phyloP scores from a whole-genome alignment of 2,797 vertebrate species.

The Acrocephalus scirpaceus region DNA sequence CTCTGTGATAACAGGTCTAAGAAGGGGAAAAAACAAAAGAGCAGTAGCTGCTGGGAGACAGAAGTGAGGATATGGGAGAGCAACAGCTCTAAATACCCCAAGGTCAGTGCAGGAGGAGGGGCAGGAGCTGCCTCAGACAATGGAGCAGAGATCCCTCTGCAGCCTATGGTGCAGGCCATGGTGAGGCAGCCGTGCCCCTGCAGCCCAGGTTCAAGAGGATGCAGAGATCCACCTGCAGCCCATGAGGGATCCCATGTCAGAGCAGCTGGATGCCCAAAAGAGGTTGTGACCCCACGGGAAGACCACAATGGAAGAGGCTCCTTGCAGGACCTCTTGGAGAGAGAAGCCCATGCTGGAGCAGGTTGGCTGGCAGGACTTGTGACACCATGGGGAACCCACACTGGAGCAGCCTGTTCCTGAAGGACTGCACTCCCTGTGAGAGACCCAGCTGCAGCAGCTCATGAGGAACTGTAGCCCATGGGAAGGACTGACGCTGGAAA shows the following conservation, averaged over 20 bases:
- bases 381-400: accelerated
- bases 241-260: accelerated
- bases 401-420: background rate
- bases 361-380: background rate
- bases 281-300: background rate
- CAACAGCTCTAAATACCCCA: background rate
- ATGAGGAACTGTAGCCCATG: background rate
- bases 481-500: background rate
- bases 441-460: background rate
- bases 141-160: background rate
- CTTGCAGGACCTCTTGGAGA: background rate
- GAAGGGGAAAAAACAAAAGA: background rate
- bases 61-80: background rate
- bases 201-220: background rate
- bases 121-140: too few relatives aligned
- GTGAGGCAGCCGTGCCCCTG: background rate
- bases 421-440: background rate
- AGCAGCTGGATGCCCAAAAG: background rate
- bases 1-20: background rate
- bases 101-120: background rate
- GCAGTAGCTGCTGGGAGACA: background rate
- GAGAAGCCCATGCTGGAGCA: background rate
- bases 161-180: background rate
- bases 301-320: background rate
- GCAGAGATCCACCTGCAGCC: background rate